Evolutionary conservation across 1,140 invertebrate species (phyloP).

Genomic region (Bacillus rossius): DNA sequence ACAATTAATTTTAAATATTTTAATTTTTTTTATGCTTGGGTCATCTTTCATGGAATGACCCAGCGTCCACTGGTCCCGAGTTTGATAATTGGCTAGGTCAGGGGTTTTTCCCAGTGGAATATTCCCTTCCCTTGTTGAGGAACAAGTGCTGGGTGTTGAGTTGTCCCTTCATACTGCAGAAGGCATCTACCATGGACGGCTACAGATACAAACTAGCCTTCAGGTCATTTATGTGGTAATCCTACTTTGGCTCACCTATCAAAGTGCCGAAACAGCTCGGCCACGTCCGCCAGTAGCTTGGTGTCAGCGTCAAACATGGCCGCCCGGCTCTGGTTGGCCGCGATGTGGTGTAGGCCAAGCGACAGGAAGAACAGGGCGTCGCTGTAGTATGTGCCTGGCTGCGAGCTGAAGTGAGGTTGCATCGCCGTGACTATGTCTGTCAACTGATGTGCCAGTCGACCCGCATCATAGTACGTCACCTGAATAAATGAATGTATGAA

Average conservation of each 20-base stretch:
- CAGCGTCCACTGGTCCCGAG: too few relatives aligned
- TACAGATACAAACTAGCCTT: too few relatives aligned
- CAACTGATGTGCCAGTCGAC: background rate
- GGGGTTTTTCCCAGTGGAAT: too few relatives aligned
- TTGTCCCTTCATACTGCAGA: too few relatives aligned
- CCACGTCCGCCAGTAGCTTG: slow-evolving; percentile 65
- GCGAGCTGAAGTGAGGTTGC: slow-evolving; percentile 69
- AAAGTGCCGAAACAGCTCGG: slow-evolving; percentile 62
- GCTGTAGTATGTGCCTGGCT: slow-evolving; percentile 74
- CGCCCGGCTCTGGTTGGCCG: slow-evolving; percentile 52
- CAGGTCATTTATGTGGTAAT: too few relatives aligned
- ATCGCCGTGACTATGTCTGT: slow-evolving; percentile 58
- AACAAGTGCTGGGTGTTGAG: too few relatives aligned
- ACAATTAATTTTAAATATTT: too few relatives aligned
- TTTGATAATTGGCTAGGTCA: too few relatives aligned
- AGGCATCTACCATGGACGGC: too few relatives aligned
- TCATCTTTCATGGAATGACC: too few relatives aligned
- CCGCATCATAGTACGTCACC: slow-evolving; percentile 6
- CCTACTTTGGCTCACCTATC: slow-evolving; percentile 47
- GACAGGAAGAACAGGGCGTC: slow-evolving; percentile 79
- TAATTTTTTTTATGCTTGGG: too few relatives aligned
- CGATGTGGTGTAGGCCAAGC: slow-evolving; percentile 64
- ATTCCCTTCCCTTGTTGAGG: too few relatives aligned
- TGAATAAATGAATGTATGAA: slow-evolving; percentile 1
- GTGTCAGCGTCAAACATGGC: slow-evolving; percentile 78